A percentile compares a stretch with the other conserved stretches of the same genome.
Evolutionary conservation across 64 coral and sea anemone genomes (phyloP).

Genomic region (Actinia tenebrosa): DNA sequence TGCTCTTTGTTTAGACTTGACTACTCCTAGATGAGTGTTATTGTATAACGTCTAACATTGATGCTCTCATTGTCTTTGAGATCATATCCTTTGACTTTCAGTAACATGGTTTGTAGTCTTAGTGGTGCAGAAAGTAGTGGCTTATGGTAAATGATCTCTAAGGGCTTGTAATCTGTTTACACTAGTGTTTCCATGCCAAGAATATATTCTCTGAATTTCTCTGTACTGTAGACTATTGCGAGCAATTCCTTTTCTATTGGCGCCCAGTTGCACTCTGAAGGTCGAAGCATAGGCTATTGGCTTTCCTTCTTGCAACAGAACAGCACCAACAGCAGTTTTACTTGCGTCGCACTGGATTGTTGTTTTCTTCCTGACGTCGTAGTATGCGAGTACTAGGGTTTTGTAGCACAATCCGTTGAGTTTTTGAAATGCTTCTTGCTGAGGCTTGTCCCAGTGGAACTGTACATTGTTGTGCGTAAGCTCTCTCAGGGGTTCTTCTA

Average conservation of each 20-base stretch:
- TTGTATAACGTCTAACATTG: slow-evolving; percentile 30
- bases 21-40: slow-evolving; percentile 34
- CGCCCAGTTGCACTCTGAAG: slow-evolving; percentile 38
- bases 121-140: slow-evolving; percentile 37
- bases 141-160: slow-evolving; percentile 43
- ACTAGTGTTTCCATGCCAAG: slow-evolving; percentile 26
- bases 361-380: slow-evolving; percentile 38
- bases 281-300: slow-evolving; percentile 33
- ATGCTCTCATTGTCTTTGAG: slow-evolving; percentile 47
- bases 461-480: slow-evolving; percentile 32
- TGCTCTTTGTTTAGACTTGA: slow-evolving; percentile 50
- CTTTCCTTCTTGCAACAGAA: slow-evolving; percentile 44
- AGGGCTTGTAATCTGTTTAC: slow-evolving; percentile 35
- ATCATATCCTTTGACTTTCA: slow-evolving; percentile 42
- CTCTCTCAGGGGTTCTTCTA: slow-evolving; percentile 22
- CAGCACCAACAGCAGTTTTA: slow-evolving; percentile 43
- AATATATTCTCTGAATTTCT: slow-evolving; percentile 59
- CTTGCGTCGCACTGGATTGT: slow-evolving; percentile 59
- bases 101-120: slow-evolving; percentile 46
- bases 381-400: slow-evolving; percentile 30
- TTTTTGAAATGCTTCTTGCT: slow-evolving; percentile 41
- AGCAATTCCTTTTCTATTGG: slow-evolving; percentile 61
- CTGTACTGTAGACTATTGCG: slow-evolving; percentile 44
- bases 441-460: slow-evolving; percentile 54
- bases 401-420: slow-evolving; percentile 28